phyloP scores from a whole-genome alignment of 2,888 invertebrate species.

The Neuroscelio doddi region DNA sequence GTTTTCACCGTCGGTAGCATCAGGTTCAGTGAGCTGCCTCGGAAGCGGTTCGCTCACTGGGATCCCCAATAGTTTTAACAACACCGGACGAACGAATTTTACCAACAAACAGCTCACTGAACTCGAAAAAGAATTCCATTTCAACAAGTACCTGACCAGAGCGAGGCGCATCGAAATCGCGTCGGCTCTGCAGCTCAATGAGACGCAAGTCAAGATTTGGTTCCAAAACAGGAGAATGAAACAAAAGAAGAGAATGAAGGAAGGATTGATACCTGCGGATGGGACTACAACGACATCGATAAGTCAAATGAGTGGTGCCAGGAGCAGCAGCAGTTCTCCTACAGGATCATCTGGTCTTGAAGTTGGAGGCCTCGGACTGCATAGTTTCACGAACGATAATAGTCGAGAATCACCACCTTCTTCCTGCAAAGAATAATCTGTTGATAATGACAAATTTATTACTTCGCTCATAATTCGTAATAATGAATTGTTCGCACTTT shows the following conservation, averaged over 20 bases:
- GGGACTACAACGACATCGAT: slow-evolving; percentile 61
- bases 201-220: slow-evolving; percentile 99
- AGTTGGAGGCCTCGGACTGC: slow-evolving; percentile 54
- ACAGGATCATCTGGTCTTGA: slow-evolving; percentile 65
- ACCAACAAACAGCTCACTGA: slow-evolving; percentile 99
- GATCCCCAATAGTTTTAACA: slow-evolving; percentile 75
- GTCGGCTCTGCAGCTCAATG: slow-evolving; percentile 94
- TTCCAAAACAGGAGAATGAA: slow-evolving; percentile 99
- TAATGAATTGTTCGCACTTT: neutral
- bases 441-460: too few species aligned
- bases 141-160: slow-evolving; percentile 98
- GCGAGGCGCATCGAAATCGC: slow-evolving; percentile 98
- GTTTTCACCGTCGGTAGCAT: slow-evolving; percentile 53
- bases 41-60: slow-evolving; percentile 55
- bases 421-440: slow-evolving; percentile 64
- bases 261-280: slow-evolving; percentile 84
- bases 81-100: slow-evolving; percentile 97
- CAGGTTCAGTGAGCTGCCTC: slow-evolving; percentile 56
- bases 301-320: slow-evolving; percentile 65
- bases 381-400: slow-evolving; percentile 78
- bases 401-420: slow-evolving; percentile 79
- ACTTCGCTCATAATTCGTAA: too few species aligned
- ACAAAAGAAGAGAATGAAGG: slow-evolving; percentile 97
- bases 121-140: slow-evolving; percentile 99
- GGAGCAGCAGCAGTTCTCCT: slow-evolving; percentile 68